A percentile compares a stretch with the other conserved stretches of the same genome.
These are phyloP conservation scores for Plectropomus leopardus DNA, from an alignment of 2,113 vertebrate species.

Conservation along the genomic window DNA sequence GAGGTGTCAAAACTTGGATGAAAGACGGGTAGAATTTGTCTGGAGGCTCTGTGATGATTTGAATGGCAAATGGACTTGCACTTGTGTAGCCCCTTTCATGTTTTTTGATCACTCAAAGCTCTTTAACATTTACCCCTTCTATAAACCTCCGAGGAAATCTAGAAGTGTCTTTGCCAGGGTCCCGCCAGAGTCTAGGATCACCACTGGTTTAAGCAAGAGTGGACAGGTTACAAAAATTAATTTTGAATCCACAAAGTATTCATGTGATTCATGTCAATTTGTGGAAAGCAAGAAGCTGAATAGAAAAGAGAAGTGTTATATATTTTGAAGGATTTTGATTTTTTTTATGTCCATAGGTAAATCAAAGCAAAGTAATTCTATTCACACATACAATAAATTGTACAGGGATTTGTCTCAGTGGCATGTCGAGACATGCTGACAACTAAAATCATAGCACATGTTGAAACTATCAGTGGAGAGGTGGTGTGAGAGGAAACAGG, in stretches of 20 bases:
- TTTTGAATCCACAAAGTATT: too few relatives aligned
- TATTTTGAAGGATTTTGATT: background rate
- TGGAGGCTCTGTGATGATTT: background rate
- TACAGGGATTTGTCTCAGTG: background rate
- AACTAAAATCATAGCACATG: conserved; percentile 30
- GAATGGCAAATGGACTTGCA: too few relatives aligned
- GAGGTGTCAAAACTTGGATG: background rate
- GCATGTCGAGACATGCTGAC: background rate
- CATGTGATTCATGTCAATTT: too few relatives aligned
- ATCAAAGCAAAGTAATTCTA: background rate
- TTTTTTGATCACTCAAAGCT: too few relatives aligned
- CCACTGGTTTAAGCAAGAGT: too few relatives aligned
- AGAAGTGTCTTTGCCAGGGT: too few relatives aligned
- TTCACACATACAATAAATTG: background rate
- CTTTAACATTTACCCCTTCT: too few relatives aligned
- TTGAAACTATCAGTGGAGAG: conserved; percentile 53
- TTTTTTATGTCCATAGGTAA: background rate
- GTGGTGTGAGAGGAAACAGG: conserved; percentile 28
- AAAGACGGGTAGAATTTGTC: background rate
- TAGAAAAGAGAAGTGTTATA: background rate
- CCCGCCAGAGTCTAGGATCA: too few relatives aligned
- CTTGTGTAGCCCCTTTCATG: too few relatives aligned
- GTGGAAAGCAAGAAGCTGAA: background rate
- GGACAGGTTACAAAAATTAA: background rate
- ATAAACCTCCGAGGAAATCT: too few relatives aligned